Evolutionary conservation across 2,888 invertebrate genomes (phyloP).

Genomic region (Timema cristinae): DNA sequence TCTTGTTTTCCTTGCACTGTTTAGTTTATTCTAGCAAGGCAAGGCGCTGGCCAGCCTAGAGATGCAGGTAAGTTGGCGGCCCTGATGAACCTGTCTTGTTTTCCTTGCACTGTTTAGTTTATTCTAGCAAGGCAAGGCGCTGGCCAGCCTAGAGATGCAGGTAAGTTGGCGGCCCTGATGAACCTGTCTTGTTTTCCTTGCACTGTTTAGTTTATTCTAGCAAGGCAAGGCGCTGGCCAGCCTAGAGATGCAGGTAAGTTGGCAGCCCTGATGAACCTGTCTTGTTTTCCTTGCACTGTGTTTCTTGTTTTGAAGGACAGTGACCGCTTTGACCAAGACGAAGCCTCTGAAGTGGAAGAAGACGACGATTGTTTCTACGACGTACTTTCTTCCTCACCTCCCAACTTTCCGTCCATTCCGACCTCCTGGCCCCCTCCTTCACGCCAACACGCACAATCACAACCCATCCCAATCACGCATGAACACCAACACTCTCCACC

Average conservation of each 20-base stretch:
- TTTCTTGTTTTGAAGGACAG: conserved; percentile 31
- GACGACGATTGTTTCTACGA: conserved; percentile 26
- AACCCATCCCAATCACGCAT: not conserved
- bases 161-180: too few relatives aligned
- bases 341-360: conserved; percentile 22
- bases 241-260: too few relatives aligned
- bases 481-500: too few relatives aligned
- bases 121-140: too few relatives aligned
- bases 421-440: not conserved
- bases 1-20: too few relatives aligned
- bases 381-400: conserved; percentile 16
- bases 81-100: too few relatives aligned
- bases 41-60: too few relatives aligned
- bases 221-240: too few relatives aligned
- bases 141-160: too few relatives aligned
- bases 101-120: too few relatives aligned
- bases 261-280: not conserved
- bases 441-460: not conserved
- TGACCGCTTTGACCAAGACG: conserved; percentile 21
- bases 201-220: conserved; percentile 24
- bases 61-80: too few relatives aligned
- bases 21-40: too few relatives aligned
- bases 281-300: conserved; percentile 19
- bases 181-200: not conserved
- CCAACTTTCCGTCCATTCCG: conserved; percentile 15